Percentiles rank a stretch among this genome's conserved stretches.
phyloP scores from a whole-genome alignment of 2,797 vertebrate species.

The Hypotaenidia philippensis region DNA sequence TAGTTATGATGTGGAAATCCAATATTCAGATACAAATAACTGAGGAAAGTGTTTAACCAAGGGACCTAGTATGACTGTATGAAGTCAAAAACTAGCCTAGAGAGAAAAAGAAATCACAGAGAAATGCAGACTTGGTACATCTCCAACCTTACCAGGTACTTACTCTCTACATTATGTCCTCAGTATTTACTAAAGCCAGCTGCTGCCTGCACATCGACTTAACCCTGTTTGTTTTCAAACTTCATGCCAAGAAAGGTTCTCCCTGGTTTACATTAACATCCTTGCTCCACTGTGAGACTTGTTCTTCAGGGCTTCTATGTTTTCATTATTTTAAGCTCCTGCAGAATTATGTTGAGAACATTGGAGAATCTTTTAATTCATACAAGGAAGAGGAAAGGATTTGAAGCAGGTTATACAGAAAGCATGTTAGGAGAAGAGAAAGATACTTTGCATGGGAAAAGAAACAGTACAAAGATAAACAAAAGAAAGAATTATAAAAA shows the following conservation, averaged over 20 bases:
- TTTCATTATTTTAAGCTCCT: not conserved
- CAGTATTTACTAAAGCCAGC: not conserved
- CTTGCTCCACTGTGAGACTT: not conserved
- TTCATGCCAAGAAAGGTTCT: not conserved
- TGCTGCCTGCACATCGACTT: not conserved
- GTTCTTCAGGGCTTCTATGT: not conserved
- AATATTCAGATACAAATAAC: not conserved
- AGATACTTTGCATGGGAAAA: too few relatives aligned
- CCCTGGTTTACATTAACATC: not conserved
- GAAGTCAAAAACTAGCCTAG: not conserved
- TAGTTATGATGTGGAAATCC: not conserved
- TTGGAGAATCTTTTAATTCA: not conserved
- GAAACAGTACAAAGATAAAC: not conserved
- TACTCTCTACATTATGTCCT: not conserved
- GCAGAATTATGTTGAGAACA: not conserved
- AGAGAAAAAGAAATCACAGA: not conserved
- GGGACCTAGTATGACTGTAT: not conserved
- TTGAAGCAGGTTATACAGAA: not conserved
- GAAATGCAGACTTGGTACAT: not conserved
- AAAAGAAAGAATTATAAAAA: not conserved
- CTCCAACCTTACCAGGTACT: not conserved
- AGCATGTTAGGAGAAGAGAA: not conserved
- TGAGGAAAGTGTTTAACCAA: not conserved
- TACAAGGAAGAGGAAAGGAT: not conserved
- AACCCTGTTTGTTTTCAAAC: not conserved